Evolutionary conservation across 1,140 invertebrate genomes (phyloP), one percentile per base, ranked within the genome.

Genomic region (Drosophila obscura): DNA sequence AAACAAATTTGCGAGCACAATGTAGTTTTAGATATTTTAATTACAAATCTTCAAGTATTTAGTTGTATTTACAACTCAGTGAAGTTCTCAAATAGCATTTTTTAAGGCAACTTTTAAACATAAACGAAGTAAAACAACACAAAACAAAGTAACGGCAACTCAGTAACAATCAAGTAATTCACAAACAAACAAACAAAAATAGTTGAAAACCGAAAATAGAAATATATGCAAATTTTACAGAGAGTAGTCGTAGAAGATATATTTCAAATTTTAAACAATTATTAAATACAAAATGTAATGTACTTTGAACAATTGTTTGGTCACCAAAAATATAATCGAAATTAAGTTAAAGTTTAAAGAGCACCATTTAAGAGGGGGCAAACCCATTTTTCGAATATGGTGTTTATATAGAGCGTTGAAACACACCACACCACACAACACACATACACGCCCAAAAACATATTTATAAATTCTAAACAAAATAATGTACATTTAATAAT

Each of bases 401-500:
- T 56, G 39, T 68, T 55, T 56, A 62, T 46, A 64, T 80, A 81
- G 73, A 58, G 48, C 68, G 77, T 84, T 87, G 64, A 85, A 66
- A 76, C 68, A 80, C 79, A 78, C 71, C 79, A 75, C 75, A 79
- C 56, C 48, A n/a, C n/a, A 51, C 48, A 43, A 26, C 46, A 71
- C 49, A 28, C 11, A 49, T 56, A 45, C 8, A 31, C 31, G 2
- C 31, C 31, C 31, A 28, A 22, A 69, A 22, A 63, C 56, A 77
- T 81, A 81, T 85, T 85, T 87, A 87, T 85, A 57, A 80, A 87
- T 61, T 81, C 24, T 50, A 68, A 84, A 84, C 77, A 80, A 77
- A 80, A 84, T 85, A 85, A 77, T 87, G 78, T 85, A 85, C 64
- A 85, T 82, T 85, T 85, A 56, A 84, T 84, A 85, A 85, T 87